Percentiles rank a stretch among this genome's conserved stretches.
phyloP scores from a whole-genome alignment of 2,797 vertebrate genomes.

The Microhierax caerulescens region DNA sequence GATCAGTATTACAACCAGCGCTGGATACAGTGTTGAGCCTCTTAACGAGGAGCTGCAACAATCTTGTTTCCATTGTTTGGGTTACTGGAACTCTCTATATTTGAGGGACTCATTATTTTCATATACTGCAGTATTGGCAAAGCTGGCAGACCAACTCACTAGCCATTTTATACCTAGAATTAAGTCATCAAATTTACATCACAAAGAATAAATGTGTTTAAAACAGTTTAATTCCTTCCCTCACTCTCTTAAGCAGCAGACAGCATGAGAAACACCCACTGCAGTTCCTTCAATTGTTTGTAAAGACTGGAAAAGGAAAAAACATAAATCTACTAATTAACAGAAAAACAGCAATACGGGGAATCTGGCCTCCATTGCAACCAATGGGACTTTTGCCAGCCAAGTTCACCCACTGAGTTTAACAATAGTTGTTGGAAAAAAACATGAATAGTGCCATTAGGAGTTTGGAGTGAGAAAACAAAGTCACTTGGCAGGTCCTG shows the following conservation, averaged over 20 bases:
- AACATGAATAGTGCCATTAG: constrained; percentile 5
- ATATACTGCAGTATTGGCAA: neutral
- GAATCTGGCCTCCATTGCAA: constrained; percentile 8
- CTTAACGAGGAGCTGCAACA: neutral
- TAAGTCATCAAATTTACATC: constrained; percentile 49
- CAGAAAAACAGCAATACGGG: neutral
- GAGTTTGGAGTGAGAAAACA: neutral
- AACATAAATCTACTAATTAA: constrained; percentile 48
- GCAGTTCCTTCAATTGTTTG: constrained; percentile 15
- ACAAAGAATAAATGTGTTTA: constrained; percentile 33
- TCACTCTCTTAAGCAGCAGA: constrained; percentile 17
- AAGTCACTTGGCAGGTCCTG: neutral
- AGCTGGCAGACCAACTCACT: neutral
- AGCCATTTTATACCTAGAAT: neutral
- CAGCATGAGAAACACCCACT: constrained; percentile 9
- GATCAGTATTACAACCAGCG: neutral
- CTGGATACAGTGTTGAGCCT: neutral
- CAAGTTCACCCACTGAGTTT: constrained; percentile 17
- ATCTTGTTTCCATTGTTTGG: neutral
- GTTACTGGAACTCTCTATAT: neutral
- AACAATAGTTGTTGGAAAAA: constrained; percentile 39
- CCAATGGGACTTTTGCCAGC: neutral
- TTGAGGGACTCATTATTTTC: neutral
- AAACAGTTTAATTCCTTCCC: constrained; percentile 40
- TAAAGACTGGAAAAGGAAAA: neutral